Evolutionary conservation across 2,797 vertebrate species (phyloP), one percentile per base, ranked within the genome.

Genomic region (Melanotaenia boesemani): DNA sequence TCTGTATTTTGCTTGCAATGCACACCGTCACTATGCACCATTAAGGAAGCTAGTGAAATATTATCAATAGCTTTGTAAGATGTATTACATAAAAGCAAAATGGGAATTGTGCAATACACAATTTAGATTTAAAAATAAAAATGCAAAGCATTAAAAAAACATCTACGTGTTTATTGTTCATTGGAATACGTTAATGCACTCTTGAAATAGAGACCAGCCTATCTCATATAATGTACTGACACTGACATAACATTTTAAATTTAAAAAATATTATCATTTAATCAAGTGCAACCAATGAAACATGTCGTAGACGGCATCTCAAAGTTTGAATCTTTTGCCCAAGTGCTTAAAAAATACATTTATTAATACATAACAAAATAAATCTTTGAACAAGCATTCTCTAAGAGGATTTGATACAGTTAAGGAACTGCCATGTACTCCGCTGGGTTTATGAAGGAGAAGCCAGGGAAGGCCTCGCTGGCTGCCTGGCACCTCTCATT

Each of bases 361-460:
- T 34, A 85, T 88, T 80, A 79, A 88, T 75, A 79, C 73, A 89
- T 72, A 55, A 71, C 8, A 88, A 86, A 89, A 88, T 68, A 86
- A 70, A 85, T 74, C 77, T 74, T 67, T 79, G 16, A 88, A 77
- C 50, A 77, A 84, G 63, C 37, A 61, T 3, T 20, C 65, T 83
- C 56, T 39, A 36, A 32, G 50, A 82, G 54, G 62, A 50, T 56
- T 70, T 55, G 8, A n/a, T 6, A 24, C 13, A 8, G 58, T 89
- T 90, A 90, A 70, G 63, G 83, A 71, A 71, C 56, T 57, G 72
- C 56, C 56, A 70, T 20, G 5, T 57, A 73, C 66, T 89, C 85
- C 18, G 13, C 59, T 24, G 81, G 74, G 61, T 85, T 87, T 65
- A 88, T 89, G 81, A 93, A 95, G 81, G 93, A 94, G 89, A 95